A percentile compares a stretch with the other conserved stretches of the same genome.
Conservation (phyloP, 2,113 vertebrate species). For the Hypanus sabinus region DNA sequence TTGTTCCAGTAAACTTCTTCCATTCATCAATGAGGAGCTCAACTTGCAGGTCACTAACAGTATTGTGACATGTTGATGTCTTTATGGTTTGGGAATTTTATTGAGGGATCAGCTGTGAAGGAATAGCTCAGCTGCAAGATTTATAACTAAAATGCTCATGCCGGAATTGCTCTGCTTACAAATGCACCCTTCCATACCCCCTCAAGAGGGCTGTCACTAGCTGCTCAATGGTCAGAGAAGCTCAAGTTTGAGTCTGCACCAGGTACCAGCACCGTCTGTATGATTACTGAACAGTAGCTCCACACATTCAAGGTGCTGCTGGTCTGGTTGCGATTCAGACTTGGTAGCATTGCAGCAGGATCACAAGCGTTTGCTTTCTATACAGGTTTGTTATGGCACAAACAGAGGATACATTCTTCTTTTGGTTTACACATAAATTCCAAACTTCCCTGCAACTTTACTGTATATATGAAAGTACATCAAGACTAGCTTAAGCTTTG, state of each 20-base stretch:
- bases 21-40: background rate
- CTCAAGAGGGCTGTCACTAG: background rate
- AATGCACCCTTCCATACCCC: background rate
- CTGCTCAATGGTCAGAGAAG: background rate
- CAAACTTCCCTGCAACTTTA: background rate
- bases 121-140: background rate
- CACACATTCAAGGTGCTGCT: background rate
- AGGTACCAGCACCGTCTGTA: background rate
- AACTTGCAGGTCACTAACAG: background rate
- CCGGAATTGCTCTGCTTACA: background rate
- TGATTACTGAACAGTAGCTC: background rate
- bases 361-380: background rate
- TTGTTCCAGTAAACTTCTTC: background rate
- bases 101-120: background rate
- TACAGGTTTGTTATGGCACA: background rate
- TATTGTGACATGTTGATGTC: background rate
- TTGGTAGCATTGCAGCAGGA: background rate
- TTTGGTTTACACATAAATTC: background rate
- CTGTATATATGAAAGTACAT: background rate
- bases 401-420: background rate
- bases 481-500: background rate
- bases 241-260: background rate
- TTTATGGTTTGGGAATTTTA: background rate
- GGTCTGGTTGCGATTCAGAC: background rate
- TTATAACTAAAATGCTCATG: background rate